phyloP scores from a whole-genome alignment of 2,888 invertebrate species.

The Caenorhabditis japonica region DNA sequence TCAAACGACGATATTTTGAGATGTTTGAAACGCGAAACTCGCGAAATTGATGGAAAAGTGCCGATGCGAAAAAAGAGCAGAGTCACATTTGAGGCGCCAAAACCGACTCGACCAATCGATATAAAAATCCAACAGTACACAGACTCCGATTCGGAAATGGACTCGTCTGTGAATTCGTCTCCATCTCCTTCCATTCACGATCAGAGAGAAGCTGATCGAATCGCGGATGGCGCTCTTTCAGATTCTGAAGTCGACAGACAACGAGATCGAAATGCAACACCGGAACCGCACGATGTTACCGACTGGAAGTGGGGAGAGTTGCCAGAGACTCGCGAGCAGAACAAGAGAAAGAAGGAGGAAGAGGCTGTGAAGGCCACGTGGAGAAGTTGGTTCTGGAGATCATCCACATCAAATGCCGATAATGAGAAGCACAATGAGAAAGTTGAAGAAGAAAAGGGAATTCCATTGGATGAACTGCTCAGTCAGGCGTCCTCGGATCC shows the following conservation, averaged over 20 bases:
- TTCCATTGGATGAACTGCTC: constrained; percentile 71
- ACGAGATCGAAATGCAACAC: constrained; percentile 89
- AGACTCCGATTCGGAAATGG: constrained; percentile 57
- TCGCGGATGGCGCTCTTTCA: constrained; percentile 73
- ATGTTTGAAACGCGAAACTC: constrained; percentile 29
- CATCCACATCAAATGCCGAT: constrained; percentile 12
- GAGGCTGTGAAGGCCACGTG: constrained; percentile 23
- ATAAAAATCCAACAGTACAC: constrained; percentile 50
- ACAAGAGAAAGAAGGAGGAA: constrained; percentile 53
- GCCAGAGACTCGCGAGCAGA: constrained; percentile 70
- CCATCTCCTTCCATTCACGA: constrained; percentile 61
- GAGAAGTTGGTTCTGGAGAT: constrained; percentile 50
- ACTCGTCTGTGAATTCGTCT: constrained; percentile 61
- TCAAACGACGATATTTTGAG: constrained; percentile 49
- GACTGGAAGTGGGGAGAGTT: constrained; percentile 79
- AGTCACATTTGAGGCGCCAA: constrained; percentile 39
- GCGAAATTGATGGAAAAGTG: constrained; percentile 15
- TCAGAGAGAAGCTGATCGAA: constrained; percentile 53
- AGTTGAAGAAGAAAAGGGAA: constrained; percentile 58
- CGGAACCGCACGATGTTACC: constrained; percentile 78
- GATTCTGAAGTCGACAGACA: constrained; percentile 75
- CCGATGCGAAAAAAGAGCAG: constrained; percentile 52
- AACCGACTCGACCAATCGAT: constrained; percentile 45
- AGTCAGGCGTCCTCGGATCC: constrained; percentile 63
- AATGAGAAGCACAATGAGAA: constrained; percentile 1